These are phyloP conservation scores for Patella ulyssiponensis DNA, from an alignment of 2,888 invertebrate genomes.

Conservation along the genomic window DNA sequence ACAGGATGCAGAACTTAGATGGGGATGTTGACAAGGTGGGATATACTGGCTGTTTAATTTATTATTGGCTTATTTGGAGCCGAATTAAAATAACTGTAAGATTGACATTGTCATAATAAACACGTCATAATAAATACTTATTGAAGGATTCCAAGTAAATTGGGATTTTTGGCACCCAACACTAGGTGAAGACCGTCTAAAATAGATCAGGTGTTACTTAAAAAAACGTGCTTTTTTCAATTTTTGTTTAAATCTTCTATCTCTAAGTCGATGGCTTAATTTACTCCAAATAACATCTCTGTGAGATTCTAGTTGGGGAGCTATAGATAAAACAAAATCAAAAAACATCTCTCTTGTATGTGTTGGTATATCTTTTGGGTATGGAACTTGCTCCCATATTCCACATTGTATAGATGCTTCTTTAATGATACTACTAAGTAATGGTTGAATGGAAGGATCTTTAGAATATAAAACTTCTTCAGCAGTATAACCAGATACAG, in stretches of 20 bases:
- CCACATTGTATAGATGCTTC: background rate
- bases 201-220: no score
- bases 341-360: background rate
- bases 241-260: constrained; percentile 9
- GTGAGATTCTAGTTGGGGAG: background rate
- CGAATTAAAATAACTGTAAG: no score
- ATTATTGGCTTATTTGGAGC: no score
- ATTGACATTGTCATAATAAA: no score
- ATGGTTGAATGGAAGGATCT: background rate
- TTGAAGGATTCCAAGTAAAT: no score
- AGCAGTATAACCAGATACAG: background rate
- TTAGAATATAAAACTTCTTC: background rate
- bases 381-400: background rate
- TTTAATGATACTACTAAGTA: background rate
- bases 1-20: no score
- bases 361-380: background rate
- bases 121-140: no score
- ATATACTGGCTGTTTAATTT: no score
- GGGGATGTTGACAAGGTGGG: no score
- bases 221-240: background rate
- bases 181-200: no score
- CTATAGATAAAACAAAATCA: background rate
- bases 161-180: no score
- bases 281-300: background rate
- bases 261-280: background rate